A percentile compares a stretch with the other conserved stretches of the same genome.
These are phyloP conservation scores for Platanista minor DNA, from an alignment of 2,113 vertebrate species.

Conservation along the genomic window DNA sequence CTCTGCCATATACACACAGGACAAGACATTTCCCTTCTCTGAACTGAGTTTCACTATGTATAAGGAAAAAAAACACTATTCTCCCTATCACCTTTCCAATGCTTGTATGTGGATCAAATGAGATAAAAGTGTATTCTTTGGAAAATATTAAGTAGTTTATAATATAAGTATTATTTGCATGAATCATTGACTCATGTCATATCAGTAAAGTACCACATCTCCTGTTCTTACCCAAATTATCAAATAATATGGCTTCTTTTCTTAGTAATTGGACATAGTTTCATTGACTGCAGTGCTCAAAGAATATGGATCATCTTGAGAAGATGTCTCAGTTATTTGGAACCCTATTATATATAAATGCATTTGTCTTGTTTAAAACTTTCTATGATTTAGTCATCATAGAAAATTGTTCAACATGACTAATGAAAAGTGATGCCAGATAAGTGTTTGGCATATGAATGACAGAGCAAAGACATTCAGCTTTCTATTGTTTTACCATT, in stretches of 20 bases:
- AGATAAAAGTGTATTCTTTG: neutral
- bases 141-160: neutral
- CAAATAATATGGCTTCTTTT: neutral
- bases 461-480: neutral
- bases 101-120: neutral
- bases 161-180: neutral
- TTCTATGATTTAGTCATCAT: neutral
- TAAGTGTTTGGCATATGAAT: neutral
- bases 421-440: neutral
- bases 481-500: constrained; percentile 10
- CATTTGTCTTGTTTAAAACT: constrained; percentile 4
- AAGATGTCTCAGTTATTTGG: neutral
- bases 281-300: neutral
- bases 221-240: neutral
- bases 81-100: neutral
- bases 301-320: neutral
- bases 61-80: neutral
- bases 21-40: neutral
- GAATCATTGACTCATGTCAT: neutral
- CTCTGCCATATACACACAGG: neutral
- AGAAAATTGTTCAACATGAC: constrained; percentile 13
- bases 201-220: neutral
- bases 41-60: neutral
- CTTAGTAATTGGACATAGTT: neutral
- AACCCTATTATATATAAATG: neutral